Conservation (phyloP, 1,140 invertebrate species). For the Triops cancriformis region DNA sequence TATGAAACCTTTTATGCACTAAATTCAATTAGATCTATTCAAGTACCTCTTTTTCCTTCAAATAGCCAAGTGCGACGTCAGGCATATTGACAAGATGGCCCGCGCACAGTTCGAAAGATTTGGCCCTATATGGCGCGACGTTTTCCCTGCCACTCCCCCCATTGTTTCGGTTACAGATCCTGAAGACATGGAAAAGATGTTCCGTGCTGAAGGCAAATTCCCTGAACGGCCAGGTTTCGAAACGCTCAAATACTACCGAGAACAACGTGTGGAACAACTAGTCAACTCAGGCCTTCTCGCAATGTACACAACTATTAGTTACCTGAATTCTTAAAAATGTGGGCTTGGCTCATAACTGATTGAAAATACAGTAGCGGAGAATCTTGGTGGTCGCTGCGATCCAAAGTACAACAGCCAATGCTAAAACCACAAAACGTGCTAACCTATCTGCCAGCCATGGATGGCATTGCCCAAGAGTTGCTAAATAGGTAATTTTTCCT, state of each 20-base stretch:
- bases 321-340: neutral
- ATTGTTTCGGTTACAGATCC: slow-evolving; percentile 68
- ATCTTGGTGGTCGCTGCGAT: slow-evolving; percentile 69
- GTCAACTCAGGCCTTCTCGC: slow-evolving; percentile 18
- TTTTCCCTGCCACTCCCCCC: slow-evolving; percentile 64
- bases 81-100: neutral
- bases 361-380: slow-evolving; percentile 58
- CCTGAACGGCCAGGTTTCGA: slow-evolving; percentile 52
- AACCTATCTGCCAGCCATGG: slow-evolving; percentile 60
- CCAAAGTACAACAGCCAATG: slow-evolving; percentile 73
- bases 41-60: neutral
- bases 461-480: slow-evolving; percentile 55
- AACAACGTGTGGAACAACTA: slow-evolving; percentile 22
- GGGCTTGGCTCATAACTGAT: neutral
- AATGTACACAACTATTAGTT: slow-evolving; percentile 1
- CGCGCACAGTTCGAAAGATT: slow-evolving; percentile 46
- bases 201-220: slow-evolving; percentile 62
- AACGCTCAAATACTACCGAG: slow-evolving; percentile 26
- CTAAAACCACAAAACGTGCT: slow-evolving; percentile 64
- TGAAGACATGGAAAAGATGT: slow-evolving; percentile 63
- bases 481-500: slow-evolving; percentile 33
- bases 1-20: neutral
- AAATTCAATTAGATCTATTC: neutral
- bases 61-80: neutral
- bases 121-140: slow-evolving; percentile 61